Evolutionary conservation across 2,888 invertebrate genomes (phyloP).

Genomic region (Ophonus ardosiacus): DNA sequence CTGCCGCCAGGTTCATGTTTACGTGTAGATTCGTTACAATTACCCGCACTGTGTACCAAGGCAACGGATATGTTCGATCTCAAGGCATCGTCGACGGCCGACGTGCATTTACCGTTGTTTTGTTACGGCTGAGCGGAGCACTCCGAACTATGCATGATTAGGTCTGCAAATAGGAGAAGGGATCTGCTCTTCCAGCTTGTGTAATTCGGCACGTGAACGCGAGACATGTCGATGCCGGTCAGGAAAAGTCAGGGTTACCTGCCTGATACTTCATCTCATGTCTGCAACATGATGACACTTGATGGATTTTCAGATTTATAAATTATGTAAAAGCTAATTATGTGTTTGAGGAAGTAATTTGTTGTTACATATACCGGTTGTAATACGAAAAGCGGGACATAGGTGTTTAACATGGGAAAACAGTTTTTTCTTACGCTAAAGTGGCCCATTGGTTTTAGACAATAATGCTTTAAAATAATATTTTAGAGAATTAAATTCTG

Average conservation of each 20-base stretch:
- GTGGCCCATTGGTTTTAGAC: too few species aligned
- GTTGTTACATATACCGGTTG: background rate
- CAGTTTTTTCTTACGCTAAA: too few species aligned
- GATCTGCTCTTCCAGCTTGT: constrained; percentile 60
- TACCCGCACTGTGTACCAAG: constrained; percentile 49
- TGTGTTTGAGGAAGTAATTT: background rate
- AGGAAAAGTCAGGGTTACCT: constrained; percentile 58
- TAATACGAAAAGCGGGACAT: too few species aligned
- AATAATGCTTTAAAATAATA: too few species aligned
- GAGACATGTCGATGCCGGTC: constrained; percentile 40
- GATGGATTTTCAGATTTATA: background rate
- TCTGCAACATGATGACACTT: background rate
- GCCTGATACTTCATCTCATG: background rate
- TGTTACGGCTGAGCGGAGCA: constrained; percentile 45
- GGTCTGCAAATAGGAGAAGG: constrained; percentile 51
- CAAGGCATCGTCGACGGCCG: constrained; percentile 37
- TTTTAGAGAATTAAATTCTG: too few species aligned
- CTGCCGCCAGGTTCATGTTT: constrained; percentile 53
- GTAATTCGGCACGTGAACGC: constrained; percentile 61
- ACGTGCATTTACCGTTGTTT: constrained; percentile 56
- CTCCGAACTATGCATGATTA: constrained; percentile 57
- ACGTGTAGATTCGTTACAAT: constrained; percentile 45
- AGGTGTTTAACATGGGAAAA: too few species aligned
- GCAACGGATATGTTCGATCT: constrained; percentile 17
- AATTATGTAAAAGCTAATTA: background rate